Percentiles rank a stretch among this genome's conserved stretches.
Conservation (phyloP, 2,888 invertebrate genomes). For the Pandemis cinnamomeana region DNA sequence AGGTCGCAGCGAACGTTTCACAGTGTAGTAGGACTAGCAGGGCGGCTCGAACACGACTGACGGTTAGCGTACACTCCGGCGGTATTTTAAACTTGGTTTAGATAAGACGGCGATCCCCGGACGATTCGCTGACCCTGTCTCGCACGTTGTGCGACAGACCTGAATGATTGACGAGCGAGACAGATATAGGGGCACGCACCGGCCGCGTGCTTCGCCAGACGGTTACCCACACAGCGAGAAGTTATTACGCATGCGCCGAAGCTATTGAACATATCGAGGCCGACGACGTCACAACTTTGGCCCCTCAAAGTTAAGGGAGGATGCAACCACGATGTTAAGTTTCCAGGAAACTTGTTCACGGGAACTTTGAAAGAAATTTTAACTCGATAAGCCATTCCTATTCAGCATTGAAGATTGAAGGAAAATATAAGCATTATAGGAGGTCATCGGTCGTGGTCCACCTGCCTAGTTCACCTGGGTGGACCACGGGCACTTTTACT, state of each 20-base stretch:
- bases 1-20: conserved; percentile 57
- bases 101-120: conserved; percentile 71
- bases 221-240: conserved; percentile 65
- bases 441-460: no score
- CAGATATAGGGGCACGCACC: conserved; percentile 68
- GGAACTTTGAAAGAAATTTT: not conserved
- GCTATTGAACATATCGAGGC: conserved; percentile 68
- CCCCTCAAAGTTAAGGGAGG: conserved; percentile 65
- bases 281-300: conserved; percentile 70
- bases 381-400: not conserved
- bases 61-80: conserved; percentile 64
- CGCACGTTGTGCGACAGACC: conserved; percentile 56
- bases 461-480: no score
- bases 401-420: no score
- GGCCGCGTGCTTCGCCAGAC: conserved; percentile 75
- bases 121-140: conserved; percentile 47
- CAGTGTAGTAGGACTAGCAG: conserved; percentile 56
- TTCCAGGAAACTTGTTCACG: conserved; percentile 36
- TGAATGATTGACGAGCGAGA: conserved; percentile 64
- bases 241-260: conserved; percentile 74
- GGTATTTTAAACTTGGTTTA: conserved; percentile 76
- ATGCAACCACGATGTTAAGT: conserved; percentile 42
- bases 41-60: conserved; percentile 77
- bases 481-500: no score
- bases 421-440: no score